Evolutionary conservation across 2,888 invertebrate genomes (phyloP), one percentile per base, ranked within the genome.

Genomic region (Eudasyphora cyanicolor): DNA sequence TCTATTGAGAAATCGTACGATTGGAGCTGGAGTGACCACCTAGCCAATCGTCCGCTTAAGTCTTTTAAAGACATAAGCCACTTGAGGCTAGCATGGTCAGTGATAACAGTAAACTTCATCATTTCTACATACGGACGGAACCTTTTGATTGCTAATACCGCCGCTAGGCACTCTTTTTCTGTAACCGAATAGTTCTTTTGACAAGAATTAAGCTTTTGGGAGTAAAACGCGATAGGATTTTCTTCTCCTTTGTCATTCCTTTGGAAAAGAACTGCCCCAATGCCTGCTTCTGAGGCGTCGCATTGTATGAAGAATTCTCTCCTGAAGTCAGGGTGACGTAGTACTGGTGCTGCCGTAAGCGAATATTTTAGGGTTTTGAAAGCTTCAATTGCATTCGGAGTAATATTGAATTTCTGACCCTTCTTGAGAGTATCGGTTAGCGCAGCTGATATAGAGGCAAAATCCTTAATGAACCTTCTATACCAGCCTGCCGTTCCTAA

Each of bases 381-480:
- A 12, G 45, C 45, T 12, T 45, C 45, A 14, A 12, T 45, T 3
- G 45, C 45, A 7, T 35, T 10, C 10, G 35, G 35, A 7, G 5
- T 35, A 5, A 35, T 35, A 35, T 5, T 35, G 10, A 35, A 35
- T 12, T 45, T 45, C 14, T 45, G 45, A n/a, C 86, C 83, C 85
- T 81, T n/a, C n/a, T n/a, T n/a, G n/a, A n/a, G n/a, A n/a, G n/a
- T n/a, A n/a, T n/a, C n/a, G n/a, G n/a, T n/a, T n/a, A n/a, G n/a
- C n/a, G n/a, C n/a, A n/a, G n/a, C n/a, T n/a, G n/a, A n/a, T n/a
- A n/a, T n/a, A n/a, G n/a, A n/a, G n/a, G n/a, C n/a, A n/a, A n/a
- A n/a, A n/a, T n/a, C n/a, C n/a, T n/a, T n/a, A n/a, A n/a, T 32
- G 32, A 32, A 32, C 4, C 32, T 32, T 8, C 32, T 8, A 6